A percentile compares a stretch with the other conserved stretches of the same genome.
phyloP scores from a whole-genome alignment of 2,797 vertebrate genomes.

The Myotis daubentonii region DNA sequence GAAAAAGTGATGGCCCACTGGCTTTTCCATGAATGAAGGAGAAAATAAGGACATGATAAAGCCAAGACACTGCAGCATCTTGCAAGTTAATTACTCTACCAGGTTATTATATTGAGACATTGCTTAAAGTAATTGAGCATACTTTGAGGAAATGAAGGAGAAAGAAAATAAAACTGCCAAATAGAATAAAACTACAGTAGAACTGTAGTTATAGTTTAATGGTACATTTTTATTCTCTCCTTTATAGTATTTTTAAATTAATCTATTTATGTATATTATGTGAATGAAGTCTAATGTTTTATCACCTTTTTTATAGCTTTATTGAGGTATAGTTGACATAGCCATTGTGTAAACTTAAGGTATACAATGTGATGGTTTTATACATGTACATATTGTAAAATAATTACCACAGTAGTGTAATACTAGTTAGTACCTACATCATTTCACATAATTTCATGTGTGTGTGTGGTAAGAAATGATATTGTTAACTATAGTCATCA shows the following conservation, averaged over 20 bases:
- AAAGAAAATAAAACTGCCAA: background rate
- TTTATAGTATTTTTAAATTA: constrained; percentile 6
- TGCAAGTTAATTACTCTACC: background rate
- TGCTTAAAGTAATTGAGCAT: background rate
- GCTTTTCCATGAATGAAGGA: background rate
- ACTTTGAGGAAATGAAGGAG: background rate
- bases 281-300: background rate
- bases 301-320: background rate
- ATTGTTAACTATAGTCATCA: background rate
- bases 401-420: background rate
- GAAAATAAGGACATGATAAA: background rate
- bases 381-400: background rate
- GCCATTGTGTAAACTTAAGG: background rate
- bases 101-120: background rate
- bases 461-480: too few relatives aligned
- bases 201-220: background rate
- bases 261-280: background rate
- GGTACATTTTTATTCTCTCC: background rate
- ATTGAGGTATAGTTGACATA: background rate
- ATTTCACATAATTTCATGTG: background rate
- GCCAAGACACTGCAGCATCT: background rate
- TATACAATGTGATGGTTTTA: background rate
- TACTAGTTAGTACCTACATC: background rate
- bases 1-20: background rate
- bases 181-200: background rate